Evolutionary conservation across 2,797 vertebrate species (phyloP).

Genomic region (Lepus oiostolus): DNA sequence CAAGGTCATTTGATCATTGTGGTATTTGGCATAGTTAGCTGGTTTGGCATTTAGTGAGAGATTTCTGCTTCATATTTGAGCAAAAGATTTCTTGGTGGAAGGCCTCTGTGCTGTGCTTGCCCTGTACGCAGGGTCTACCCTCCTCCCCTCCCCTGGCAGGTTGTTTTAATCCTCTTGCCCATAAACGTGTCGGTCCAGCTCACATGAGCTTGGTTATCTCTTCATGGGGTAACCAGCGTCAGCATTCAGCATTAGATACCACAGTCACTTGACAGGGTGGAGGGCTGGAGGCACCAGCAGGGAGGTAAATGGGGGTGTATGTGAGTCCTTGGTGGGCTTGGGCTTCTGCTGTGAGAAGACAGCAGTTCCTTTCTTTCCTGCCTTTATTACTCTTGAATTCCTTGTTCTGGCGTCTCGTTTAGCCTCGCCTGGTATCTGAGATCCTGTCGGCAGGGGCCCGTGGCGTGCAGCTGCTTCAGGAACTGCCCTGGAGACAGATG

Average conservation of each 20-base stretch:
- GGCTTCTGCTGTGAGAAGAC: background rate
- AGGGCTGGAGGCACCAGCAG: background rate
- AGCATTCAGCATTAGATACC: background rate
- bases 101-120: background rate
- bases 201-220: slow-evolving; percentile 74
- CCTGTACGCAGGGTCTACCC: slow-evolving; percentile 35
- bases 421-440: background rate
- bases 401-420: slow-evolving; percentile 20
- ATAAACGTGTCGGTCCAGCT: slow-evolving; percentile 71
- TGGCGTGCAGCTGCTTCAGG: slow-evolving; percentile 42
- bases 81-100: slow-evolving; percentile 61
- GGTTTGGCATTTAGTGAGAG: slow-evolving; percentile 65
- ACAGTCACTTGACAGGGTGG: slow-evolving; percentile 63
- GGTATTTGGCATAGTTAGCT: slow-evolving; percentile 68
- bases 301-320: background rate
- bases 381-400: background rate
- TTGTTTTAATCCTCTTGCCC: slow-evolving; percentile 75
- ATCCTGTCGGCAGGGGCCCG: slow-evolving; percentile 1
- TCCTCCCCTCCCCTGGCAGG: background rate
- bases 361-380: background rate
- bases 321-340: background rate
- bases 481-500: slow-evolving; percentile 54
- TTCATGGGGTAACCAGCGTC: slow-evolving; percentile 42
- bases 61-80: slow-evolving; percentile 72
- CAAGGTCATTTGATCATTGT: slow-evolving; percentile 68